Base-by-base conservation (phyloP, 2,888 invertebrate species). In the Eutolmus rufibarbis region DNA sequence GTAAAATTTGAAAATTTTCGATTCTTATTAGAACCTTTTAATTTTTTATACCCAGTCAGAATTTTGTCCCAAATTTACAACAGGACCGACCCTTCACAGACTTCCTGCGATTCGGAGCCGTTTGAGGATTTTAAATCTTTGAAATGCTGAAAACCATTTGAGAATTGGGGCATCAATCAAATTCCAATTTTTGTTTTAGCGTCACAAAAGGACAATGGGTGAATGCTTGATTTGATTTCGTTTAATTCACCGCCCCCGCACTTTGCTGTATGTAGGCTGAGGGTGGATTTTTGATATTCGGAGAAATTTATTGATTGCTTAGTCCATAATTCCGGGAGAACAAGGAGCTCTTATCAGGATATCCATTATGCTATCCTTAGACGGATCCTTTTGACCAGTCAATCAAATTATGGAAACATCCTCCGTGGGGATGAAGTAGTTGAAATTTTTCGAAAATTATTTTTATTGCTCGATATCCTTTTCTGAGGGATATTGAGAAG, bases 321-420 rank as follows among this genome's bases (percentile, higher is more conserved):
- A 23, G 40, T n/a, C 66, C 46, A 51, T 82, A 82, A 66, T 81
- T 31, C 81, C 51, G 37, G 23, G n/a, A 78, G 46, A 78, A 40
- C 46, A 43, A 16, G 19, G 46, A 66, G 82, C 57, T 82, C 28
- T 46, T 79, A 82, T 37, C 23, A 82, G 82, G 82, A 82, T 82
- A 82, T 82, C 82, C 82, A 82, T 87, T 74, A 74, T 87, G 23
- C 77, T 46, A 9, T 82, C 66, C 46, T 57, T 87, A 77, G 84
- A 87, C 85, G 82, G 86, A 87, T 89, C 88, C 89, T 88, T 90
- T 90, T 90, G 90, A 90, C 89, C 89, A 90, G 89, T 90, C 90
- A 90, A 90, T 90, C 90, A 90, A 89, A 90, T 89, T 89, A 89
- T 89, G 88, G 86, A 76, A 82, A 87, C 88, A 88, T 88, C 88